Base-by-base conservation (phyloP, 2,888 invertebrate genomes). In the Melieria crassipennis region DNA sequence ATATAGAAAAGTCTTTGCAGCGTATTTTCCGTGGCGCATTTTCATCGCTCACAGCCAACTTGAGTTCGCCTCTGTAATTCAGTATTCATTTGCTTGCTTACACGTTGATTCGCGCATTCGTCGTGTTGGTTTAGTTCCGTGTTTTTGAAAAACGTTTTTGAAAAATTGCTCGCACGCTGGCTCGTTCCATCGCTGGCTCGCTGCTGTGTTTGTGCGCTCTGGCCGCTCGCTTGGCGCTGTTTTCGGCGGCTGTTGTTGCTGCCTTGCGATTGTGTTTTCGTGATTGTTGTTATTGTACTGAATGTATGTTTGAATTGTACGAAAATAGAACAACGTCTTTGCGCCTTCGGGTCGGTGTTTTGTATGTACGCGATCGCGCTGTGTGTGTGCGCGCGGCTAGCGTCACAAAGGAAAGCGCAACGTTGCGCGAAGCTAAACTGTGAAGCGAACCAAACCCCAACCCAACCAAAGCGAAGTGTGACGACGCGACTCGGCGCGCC, bases 11-110 rank as follows among this genome's bases (percentile, higher is more conserved):
- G 42, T 45, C 45, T 30, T 60, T 10, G 60, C 10, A 46, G 60
- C 30, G 56, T 16, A 67, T 60, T 58, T 58, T 58, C 50, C 67
- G 58, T 42, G 50, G 67, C 16, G 47, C 47, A 67, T 63, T 60
- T 65, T 46, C 30, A 63, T 56, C 77, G 78, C 83, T 80, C 80
- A 80, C 74, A 77, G 78, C 79, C 82, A 81, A 82, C 79, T 83
- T 81, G 81, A 83, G 81, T 81, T 81, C 78, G 76, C 78, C 79
- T 82, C 79, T 79, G 82, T 80, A 82, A 82, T 81, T 83, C 83
- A 81, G 84, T 81, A 80, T 82, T 79, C 79, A 83, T 82, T 83
- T 75, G 74, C 73, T 75, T 73, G 74, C 75, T 75, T 73, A 74
- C 75, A 75, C 74, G 71, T 75, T 76, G 76, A 75, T 77, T 77